Base-by-base conservation (phyloP, 2,797 vertebrate species). In the Leptoclinus maculatus region DNA sequence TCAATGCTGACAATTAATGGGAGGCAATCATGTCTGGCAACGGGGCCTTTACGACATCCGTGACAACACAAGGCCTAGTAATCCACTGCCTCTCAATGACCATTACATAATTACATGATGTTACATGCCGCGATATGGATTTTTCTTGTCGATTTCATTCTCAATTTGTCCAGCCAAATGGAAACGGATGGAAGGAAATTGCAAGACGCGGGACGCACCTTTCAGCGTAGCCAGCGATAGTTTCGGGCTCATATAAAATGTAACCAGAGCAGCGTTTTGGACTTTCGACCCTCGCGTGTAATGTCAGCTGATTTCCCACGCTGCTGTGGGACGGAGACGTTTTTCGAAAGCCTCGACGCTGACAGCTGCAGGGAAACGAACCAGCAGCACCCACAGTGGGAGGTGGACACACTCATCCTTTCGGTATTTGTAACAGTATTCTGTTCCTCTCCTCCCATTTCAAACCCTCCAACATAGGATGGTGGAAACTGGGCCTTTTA, bases 241-340 rank as follows among this genome's bases (percentile, higher is more conserved):
- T 82, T 49, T 58, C 60, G 19, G 65, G 34, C 64, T 88, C 53
- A 76, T 80, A 74, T 83, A 62, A 84, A 66, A 84, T 83, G 83
- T 38, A 56, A 67, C 80, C 73, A 3, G 64, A 53, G 86, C 80
- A 79, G 86, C 47, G 56, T 79, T 82, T 29, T 12, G 80, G 78
- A 71, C 47, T 74, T 79, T 59, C 29, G 5, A 27, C 56, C 60
- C 59, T 80, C 57, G 58, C 49, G 19, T 79, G 70, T 57, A 68
- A 71, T 76, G 89, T 89, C 88, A 88, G 88, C 63, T 32, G 71
- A 86, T 91, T 70, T 87, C 69, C 19, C 45, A 59, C 7, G 66
- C 78, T 59, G 67, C 89, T 17, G 71, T 39, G 29, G 64, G 74
- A 77, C 34, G 3, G 59, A 82, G 68, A 71, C 36, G 27, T 53